phyloP scores from a whole-genome alignment of 2,113 vertebrate genomes.

The Phalacrocorax pelagicus region DNA sequence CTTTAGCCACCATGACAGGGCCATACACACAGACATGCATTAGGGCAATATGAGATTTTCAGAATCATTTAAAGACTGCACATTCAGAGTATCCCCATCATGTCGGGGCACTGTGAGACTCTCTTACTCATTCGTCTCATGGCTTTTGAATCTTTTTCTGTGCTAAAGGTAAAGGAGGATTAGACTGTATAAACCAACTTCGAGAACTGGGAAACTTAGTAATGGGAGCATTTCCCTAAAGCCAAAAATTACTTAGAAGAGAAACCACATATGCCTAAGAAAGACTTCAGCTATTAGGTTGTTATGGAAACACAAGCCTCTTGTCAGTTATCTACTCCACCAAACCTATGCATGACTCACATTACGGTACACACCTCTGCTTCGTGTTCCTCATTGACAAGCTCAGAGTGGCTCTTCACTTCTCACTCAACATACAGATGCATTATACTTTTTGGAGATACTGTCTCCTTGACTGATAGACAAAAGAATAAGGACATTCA shows the following conservation, averaged over 20 bases:
- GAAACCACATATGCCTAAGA: background rate
- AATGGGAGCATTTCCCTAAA: background rate
- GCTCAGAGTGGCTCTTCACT: background rate
- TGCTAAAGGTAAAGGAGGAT: background rate
- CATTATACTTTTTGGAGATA: background rate
- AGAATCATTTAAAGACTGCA: background rate
- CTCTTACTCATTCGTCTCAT: background rate
- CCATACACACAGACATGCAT: background rate
- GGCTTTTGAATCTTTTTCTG: background rate
- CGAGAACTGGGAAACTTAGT: background rate
- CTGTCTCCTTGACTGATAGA: background rate
- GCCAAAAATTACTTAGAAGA: background rate
- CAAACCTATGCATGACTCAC: background rate
- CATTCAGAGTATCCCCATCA: background rate
- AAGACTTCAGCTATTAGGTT: background rate
- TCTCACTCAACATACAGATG: background rate
- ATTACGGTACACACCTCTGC: background rate
- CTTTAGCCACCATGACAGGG: background rate
- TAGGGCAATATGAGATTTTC: background rate
- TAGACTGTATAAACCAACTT: background rate
- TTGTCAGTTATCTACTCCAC: background rate
- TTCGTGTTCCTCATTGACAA: background rate
- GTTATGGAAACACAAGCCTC: slow-evolving; percentile 6
- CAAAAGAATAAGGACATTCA: background rate
- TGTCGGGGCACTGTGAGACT: background rate